These are phyloP conservation scores for Bombus soroeensis DNA, from an alignment of 1,140 invertebrate species.

Conservation along the genomic window DNA sequence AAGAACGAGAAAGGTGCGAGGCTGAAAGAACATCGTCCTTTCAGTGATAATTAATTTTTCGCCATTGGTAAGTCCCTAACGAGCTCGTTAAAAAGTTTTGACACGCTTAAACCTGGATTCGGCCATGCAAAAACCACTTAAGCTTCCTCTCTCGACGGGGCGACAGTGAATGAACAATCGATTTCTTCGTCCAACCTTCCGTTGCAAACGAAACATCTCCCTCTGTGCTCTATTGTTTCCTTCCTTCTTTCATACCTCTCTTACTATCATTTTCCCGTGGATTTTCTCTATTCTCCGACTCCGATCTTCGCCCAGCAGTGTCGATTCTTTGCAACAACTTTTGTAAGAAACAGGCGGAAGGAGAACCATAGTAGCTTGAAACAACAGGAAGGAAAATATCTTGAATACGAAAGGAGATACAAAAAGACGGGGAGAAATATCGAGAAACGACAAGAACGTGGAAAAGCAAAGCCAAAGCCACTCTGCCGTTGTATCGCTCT, in stretches of 20 bases:
- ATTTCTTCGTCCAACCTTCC: conserved; percentile 38
- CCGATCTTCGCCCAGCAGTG: not conserved
- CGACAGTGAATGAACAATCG: conserved; percentile 45
- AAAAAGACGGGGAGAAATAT: not conserved
- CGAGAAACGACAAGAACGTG: conserved; percentile 2
- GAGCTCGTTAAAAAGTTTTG: conserved; percentile 72
- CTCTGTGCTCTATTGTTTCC: not conserved
- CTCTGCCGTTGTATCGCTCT: conserved; percentile 55
- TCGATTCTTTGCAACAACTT: conserved; percentile 4
- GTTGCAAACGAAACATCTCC: conserved; percentile 18
- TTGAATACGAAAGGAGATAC: not conserved
- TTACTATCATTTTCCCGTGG: not conserved
- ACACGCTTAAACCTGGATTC: conserved; percentile 65
- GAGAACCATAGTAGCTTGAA: not conserved
- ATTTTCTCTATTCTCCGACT: conserved; percentile 8
- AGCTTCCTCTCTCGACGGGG: conserved; percentile 51
- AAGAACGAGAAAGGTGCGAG: not conserved
- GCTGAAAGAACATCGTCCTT: conserved; percentile 32
- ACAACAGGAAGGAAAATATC: conserved; percentile 3
- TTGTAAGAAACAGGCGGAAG: not conserved
- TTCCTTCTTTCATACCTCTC: not conserved
- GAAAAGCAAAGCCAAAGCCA: not conserved
- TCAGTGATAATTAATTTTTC: conserved; percentile 65
- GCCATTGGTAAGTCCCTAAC: conserved; percentile 56
- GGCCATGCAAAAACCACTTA: conserved; percentile 64